phyloP scores from a whole-genome alignment of 2,113 vertebrate species.

The Podocnemis expansa region DNA sequence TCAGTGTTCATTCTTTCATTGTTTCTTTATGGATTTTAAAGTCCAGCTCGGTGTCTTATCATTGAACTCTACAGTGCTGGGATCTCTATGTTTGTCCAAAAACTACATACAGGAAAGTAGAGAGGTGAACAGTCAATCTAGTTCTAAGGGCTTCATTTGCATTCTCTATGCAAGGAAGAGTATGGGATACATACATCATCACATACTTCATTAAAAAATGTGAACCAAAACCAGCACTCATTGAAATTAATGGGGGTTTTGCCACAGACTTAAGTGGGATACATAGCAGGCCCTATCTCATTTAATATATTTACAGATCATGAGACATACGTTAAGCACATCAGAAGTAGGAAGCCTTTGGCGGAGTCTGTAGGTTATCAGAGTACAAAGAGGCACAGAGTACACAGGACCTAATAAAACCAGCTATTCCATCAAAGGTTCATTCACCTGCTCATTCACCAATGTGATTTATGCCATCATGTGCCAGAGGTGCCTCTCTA shows the following conservation, averaged over 20 bases:
- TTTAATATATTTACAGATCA: neutral
- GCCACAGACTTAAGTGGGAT: neutral
- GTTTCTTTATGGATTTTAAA: neutral
- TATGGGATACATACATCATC: neutral
- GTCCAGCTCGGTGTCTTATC: neutral
- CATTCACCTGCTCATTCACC: too few relatives aligned
- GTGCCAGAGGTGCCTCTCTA: too few relatives aligned
- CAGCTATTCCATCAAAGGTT: too few relatives aligned
- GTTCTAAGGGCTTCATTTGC: neutral
- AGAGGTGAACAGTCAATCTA: accelerated
- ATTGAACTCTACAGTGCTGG: neutral
- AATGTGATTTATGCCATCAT: too few relatives aligned
- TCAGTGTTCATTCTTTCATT: neutral
- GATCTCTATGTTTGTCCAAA: neutral
- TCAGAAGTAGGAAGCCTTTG: neutral
- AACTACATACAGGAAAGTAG: neutral
- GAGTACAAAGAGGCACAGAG: neutral
- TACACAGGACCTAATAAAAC: too few relatives aligned
- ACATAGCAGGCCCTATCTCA: neutral
- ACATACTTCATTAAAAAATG: neutral
- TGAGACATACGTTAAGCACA: neutral
- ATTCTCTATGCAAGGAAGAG: neutral
- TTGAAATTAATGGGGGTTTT: neutral
- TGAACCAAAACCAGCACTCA: neutral
- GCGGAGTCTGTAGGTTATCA: neutral